phyloP scores from a whole-genome alignment of 2,888 invertebrate species.

The Malthinus seriepunctatus region DNA sequence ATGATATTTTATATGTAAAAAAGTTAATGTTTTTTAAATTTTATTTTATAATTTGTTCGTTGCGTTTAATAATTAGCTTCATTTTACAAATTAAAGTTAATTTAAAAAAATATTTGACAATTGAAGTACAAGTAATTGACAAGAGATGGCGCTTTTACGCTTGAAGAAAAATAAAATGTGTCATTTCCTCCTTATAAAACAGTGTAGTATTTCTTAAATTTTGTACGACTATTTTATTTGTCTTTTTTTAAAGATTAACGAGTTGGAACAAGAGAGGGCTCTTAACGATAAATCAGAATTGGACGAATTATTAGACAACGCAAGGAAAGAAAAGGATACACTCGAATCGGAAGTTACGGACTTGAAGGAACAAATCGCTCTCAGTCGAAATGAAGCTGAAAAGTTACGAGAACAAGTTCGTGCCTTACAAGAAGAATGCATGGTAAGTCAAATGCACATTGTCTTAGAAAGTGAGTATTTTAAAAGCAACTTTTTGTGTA shows the following conservation, averaged over 20 bases:
- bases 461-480: too few species aligned
- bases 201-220: too few species aligned
- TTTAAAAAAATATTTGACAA: too few species aligned
- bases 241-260: slow-evolving; percentile 58
- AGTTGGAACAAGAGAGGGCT: slow-evolving; percentile 70
- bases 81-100: too few species aligned
- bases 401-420: slow-evolving; percentile 70
- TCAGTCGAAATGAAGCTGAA: slow-evolving; percentile 69
- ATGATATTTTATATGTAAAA: slow-evolving; percentile 14
- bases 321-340: slow-evolving; percentile 73
- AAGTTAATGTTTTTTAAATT: too few species aligned
- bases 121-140: too few species aligned
- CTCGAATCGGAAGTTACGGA: slow-evolving; percentile 69
- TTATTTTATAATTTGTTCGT: too few species aligned
- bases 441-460: slow-evolving; percentile 51
- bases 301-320: slow-evolving; percentile 69
- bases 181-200: too few species aligned
- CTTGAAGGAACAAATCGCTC: slow-evolving; percentile 70
- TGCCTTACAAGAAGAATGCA: slow-evolving; percentile 70
- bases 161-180: too few species aligned
- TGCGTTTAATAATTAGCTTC: too few species aligned
- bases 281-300: slow-evolving; percentile 72
- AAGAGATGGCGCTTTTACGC: too few species aligned
- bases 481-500: slow-evolving; percentile 42
- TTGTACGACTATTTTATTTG: not conserved